Conservation (phyloP, 2,113 vertebrate genomes). For the Hirundichthys speculiger region DNA sequence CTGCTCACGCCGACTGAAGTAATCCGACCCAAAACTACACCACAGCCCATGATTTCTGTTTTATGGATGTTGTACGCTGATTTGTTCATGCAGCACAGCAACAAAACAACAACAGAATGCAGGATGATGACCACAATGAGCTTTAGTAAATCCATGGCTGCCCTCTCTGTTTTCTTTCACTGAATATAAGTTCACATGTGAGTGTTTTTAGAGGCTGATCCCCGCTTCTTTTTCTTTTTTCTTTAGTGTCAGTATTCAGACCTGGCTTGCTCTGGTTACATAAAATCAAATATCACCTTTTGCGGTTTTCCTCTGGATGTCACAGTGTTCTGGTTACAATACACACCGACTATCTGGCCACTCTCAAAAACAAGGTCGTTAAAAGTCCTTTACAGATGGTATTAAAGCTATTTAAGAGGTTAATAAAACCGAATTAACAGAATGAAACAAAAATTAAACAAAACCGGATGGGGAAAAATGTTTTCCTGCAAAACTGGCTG, state of each 20-base stretch:
- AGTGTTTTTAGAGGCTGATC: background rate
- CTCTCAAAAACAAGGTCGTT: too few species aligned
- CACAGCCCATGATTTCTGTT: background rate
- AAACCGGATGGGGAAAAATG: too few species aligned
- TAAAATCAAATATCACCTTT: too few species aligned
- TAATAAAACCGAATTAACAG: too few species aligned
- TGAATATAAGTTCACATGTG: background rate
- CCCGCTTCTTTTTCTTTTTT: background rate
- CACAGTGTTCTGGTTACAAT: too few species aligned
- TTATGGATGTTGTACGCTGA: background rate
- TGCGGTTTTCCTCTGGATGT: too few species aligned
- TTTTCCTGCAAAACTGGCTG: too few species aligned
- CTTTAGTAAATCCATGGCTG: constrained; percentile 1
- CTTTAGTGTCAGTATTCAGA: too few species aligned
- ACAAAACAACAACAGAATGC: background rate
- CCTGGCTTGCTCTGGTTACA: too few species aligned
- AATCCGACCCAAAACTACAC: background rate
- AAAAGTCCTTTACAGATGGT: too few species aligned
- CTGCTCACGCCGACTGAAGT: background rate
- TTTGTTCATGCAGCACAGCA: background rate
- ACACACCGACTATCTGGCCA: background rate
- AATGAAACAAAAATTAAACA: too few species aligned
- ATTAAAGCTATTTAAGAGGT: too few species aligned
- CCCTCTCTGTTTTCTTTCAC: background rate
- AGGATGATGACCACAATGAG: background rate